Conservation (phyloP, 2,113 vertebrate genomes). For the Macroglossus sobrinus region DNA sequence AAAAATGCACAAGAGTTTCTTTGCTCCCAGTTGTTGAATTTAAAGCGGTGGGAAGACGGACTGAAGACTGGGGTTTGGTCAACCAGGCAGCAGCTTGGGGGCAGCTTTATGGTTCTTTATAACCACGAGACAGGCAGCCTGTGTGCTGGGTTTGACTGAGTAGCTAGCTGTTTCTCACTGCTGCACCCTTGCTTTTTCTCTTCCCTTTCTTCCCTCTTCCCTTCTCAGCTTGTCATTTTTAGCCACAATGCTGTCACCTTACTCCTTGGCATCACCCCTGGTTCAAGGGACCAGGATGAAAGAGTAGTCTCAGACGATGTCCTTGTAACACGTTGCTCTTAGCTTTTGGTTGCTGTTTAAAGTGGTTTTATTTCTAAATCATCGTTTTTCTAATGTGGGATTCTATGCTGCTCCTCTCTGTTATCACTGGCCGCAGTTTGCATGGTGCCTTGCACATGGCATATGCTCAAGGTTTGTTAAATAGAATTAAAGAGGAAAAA, state of each 20-base stretch:
- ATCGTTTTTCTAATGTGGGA: neutral
- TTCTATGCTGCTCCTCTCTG: neutral
- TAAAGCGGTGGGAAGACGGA: neutral
- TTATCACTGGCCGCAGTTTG: neutral
- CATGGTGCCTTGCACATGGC: neutral
- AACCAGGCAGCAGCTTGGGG: neutral
- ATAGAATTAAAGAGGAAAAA: neutral
- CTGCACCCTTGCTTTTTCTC: neutral
- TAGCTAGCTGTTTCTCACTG: neutral
- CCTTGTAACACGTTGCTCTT: neutral
- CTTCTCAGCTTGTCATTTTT: neutral
- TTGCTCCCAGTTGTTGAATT: neutral
- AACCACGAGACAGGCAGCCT: neutral
- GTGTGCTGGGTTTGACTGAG: neutral
- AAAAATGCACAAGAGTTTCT: neutral
- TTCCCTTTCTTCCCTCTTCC: neutral
- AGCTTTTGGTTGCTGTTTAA: neutral
- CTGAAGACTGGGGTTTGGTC: neutral
- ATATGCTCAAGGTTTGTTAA: neutral
- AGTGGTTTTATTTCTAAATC: neutral
- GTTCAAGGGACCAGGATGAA: neutral
- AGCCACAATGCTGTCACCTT: neutral
- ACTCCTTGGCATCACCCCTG: neutral
- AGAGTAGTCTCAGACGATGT: neutral
- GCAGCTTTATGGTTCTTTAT: neutral